A percentile compares a stretch with the other conserved stretches of the same genome.
These are phyloP conservation scores for Phataginus tetradactyla DNA, from an alignment of 2,797 vertebrate species.

Conservation along the genomic window DNA sequence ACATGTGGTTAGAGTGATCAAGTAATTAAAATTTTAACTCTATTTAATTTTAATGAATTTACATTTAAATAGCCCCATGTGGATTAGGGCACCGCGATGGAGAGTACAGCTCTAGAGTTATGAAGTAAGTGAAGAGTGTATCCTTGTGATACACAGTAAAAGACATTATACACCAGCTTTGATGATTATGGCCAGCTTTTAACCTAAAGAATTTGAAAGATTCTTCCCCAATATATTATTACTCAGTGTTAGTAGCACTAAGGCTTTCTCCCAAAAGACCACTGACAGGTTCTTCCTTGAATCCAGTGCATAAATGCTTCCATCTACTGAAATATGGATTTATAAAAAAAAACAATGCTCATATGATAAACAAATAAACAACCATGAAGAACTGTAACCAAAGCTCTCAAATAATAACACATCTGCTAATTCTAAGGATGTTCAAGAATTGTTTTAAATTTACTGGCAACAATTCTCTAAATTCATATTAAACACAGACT, in stretches of 20 bases:
- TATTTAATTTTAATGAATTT: slow-evolving; percentile 30
- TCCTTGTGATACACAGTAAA: neutral
- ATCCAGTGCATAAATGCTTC: neutral
- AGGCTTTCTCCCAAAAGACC: neutral
- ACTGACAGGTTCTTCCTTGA: slow-evolving; percentile 31
- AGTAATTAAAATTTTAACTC: neutral
- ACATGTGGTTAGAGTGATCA: neutral
- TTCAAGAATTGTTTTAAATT: slow-evolving; percentile 54
- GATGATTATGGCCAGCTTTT: neutral
- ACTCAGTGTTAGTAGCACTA: neutral
- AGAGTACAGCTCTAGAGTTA: neutral
- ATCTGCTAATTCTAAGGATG: neutral
- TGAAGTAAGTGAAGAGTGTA: neutral
- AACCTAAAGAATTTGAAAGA: slow-evolving; percentile 57
- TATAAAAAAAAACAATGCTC: neutral
- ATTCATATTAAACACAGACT: neutral
- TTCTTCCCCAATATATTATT: neutral
- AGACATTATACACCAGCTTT: neutral
- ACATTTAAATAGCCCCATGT: neutral
- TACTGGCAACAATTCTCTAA: slow-evolving; percentile 2
- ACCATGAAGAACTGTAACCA: neutral
- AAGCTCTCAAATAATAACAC: slow-evolving; percentile 1
- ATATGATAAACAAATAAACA: slow-evolving; percentile 36
- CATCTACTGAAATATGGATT: neutral
- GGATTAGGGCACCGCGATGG: neutral